Percentiles rank a stretch among this genome's conserved stretches.
Conservation (phyloP, 1,140 invertebrate genomes). For the Orchestia grillus region DNA sequence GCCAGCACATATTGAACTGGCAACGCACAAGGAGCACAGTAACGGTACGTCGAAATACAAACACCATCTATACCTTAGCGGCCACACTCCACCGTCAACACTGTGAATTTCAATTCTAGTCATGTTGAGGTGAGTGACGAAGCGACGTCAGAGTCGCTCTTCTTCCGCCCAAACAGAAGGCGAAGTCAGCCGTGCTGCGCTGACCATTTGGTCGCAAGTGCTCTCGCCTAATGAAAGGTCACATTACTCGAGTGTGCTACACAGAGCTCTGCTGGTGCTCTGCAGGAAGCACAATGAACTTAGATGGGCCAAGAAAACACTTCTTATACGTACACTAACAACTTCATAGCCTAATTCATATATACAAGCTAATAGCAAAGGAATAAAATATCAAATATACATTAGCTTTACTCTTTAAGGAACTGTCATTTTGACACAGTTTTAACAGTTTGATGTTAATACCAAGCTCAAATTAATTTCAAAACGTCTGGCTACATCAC, state of each 20-base stretch:
- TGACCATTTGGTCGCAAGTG: no score
- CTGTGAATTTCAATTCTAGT: background rate
- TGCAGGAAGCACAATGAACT: background rate
- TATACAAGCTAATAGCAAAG: background rate
- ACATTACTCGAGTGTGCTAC: background rate
- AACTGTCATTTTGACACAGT: background rate
- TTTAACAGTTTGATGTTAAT: background rate
- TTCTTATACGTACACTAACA: background rate
- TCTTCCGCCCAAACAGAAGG: background rate
- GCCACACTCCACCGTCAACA: no score
- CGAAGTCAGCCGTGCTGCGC: no score
- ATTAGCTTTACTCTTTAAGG: background rate
- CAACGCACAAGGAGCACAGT: background rate
- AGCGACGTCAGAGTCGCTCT: background rate
- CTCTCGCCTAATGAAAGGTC: background rate
- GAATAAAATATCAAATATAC: background rate
- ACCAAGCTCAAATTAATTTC: background rate
- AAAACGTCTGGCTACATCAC: background rate
- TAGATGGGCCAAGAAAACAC: background rate
- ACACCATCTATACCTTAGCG: no score
- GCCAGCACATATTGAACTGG: background rate
- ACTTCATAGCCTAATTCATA: background rate
- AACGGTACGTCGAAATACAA: no score
- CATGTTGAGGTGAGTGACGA: background rate
- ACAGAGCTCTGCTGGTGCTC: background rate